A percentile compares a stretch with the other conserved stretches of the same genome.
Evolutionary conservation across 2,113 vertebrate species (phyloP).

Genomic region (Cairina moschata): DNA sequence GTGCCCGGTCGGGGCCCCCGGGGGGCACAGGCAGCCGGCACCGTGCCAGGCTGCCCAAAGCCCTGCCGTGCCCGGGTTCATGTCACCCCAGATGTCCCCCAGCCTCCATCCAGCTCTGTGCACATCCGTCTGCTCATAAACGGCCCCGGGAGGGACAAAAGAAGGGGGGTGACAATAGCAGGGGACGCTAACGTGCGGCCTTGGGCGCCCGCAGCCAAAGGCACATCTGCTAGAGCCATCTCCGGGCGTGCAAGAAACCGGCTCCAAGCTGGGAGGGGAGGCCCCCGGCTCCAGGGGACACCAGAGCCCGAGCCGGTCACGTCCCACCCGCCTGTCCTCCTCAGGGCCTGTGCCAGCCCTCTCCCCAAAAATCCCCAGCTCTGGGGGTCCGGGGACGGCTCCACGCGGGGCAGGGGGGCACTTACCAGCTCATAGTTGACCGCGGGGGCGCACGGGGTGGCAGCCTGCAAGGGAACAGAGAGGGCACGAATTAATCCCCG

Average conservation of each 20-base stretch:
- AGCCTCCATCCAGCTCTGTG: background rate
- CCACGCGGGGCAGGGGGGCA: background rate
- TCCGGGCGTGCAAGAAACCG: background rate
- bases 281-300: background rate
- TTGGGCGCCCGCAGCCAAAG: background rate
- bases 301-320: background rate
- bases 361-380: background rate
- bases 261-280: background rate
- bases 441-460: constrained; percentile 84
- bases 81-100: fast-evolving
- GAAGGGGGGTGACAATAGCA: constrained; percentile 20
- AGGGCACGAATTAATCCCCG: constrained; percentile 4
- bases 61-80: background rate
- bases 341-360: background rate
- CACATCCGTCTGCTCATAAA: background rate
- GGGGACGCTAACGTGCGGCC: background rate
- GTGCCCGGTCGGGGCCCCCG: fast-evolving
- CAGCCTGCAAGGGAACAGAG: constrained; percentile 79
- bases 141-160: constrained; percentile 13
- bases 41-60: background rate
- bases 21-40: background rate
- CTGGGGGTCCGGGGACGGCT: background rate
- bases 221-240: constrained; percentile 56
- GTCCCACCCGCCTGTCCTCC: background rate
- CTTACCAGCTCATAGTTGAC: constrained; percentile 92